Base-by-base conservation (phyloP, 92 coral and sea anemone species). In the Actinostola sp. region DNA sequence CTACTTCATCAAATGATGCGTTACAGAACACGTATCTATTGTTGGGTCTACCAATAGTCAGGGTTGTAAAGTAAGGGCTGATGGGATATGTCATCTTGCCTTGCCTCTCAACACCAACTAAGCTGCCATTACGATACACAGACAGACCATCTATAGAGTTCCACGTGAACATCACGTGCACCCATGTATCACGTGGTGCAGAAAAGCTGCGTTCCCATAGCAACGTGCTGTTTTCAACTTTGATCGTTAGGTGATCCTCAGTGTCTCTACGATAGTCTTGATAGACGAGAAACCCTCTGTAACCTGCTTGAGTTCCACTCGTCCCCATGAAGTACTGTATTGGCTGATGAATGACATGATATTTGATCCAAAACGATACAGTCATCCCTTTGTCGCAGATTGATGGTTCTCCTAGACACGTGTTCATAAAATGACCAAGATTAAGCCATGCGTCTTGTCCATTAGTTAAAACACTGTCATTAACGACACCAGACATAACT, bases 151-250 rank as follows among this genome's bases (percentile, higher is more conserved):
- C 92, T 67, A 62, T 84, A 31, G 82, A 39, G 36, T 84, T 75
- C 98, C 98, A 94, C 85, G 97, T 94, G 97, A 92, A 83, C 31
- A 88, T 57, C 83, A 94, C 95, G 82, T 88, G 92, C 38, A 85
- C 66, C 97, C 97, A 94, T 2, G 82, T 77, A 76, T 92, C 89
- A 72, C 80, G 86, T 41, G 96, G 89, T 30, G 84, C 89, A 48
- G 75, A 55, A 64, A 94, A 92, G 77, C 89, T 89, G 35, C 88
- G 81, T 81, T 79, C 85, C 98, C 98, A 94, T 56, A 88, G 83
- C 77, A 69, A 66, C 33, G 89, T 73, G 48, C 97, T 82, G 73
- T 89, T 94, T 51, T 89, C 97, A 25, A 94, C 87, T 72, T 92
- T 94, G 63, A 94, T 86, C 19, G 88, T 82, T 56, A 94, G 24